Evolutionary conservation across 2,797 vertebrate species (phyloP), one percentile per base, ranked within the genome.

Genomic region (Sebastes cheni): DNA sequence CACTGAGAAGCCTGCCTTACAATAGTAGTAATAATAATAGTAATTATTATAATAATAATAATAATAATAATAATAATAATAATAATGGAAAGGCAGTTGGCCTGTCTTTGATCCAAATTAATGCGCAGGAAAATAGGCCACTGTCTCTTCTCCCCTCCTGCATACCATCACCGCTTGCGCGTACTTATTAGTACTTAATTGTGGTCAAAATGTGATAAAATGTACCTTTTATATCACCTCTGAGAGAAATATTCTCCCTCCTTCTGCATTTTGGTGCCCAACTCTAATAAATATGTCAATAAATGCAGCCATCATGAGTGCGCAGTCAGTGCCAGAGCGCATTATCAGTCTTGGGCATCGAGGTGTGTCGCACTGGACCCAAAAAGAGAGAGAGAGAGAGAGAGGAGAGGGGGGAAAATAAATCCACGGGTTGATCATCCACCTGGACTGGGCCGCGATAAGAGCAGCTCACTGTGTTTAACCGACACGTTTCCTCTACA

Each of bases 401-500:
- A 67, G 34, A 16, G 42, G 6, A 60, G 34, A 39, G 60, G 75
- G 16, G 79, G 60, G 77, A 93, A 94, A 96, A 95, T 95, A 95
- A 95, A 95, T 90, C 86, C 83, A 75, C 68, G 84, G 91, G 92
- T 93, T 92, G 93, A 96, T 96, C 92, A 96, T 96, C 92, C 95
- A 93, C 96, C 95, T 97, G 97, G 96, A 97, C 95, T 91, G 95
- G 95, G 93, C 93, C 93, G 95, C 95, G 97, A 98, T 97, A 97
- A 97, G 97, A 97, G 97, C 96, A 97, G 97, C 96, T 8, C 96
- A 93, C 46, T 50, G 97, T 16, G 96, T 97, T 97, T 97, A 97
- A 96, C 96, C 96, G 95, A 92, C 97, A 97, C 96, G 96, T 97
- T 98, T 98, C 97, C 97, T 97, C 95, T 97, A 95, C 95, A 96